phyloP scores from a whole-genome alignment of 2,797 vertebrate genomes.

The Crocidura indochinensis region DNA sequence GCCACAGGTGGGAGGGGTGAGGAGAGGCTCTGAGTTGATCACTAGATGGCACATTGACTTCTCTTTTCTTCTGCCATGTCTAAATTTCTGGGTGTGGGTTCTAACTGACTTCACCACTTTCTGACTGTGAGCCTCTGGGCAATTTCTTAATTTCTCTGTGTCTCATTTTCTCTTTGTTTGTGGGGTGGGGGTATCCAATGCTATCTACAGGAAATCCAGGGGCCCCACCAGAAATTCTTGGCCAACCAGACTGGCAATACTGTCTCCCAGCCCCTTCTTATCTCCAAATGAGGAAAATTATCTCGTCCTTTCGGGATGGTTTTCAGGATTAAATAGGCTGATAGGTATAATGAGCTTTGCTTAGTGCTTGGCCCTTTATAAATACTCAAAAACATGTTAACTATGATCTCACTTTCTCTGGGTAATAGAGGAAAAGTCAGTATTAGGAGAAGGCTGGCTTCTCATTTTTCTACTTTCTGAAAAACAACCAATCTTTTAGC shows the following conservation, averaged over 20 bases:
- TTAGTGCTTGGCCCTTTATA: neutral
- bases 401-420: neutral
- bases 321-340: conserved; percentile 25
- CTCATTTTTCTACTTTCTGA: conserved; percentile 45
- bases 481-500: neutral
- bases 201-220: too few relatives aligned
- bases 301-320: neutral
- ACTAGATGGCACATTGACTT: neutral
- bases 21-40: neutral
- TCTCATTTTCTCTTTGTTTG: neutral
- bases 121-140: conserved; percentile 14
- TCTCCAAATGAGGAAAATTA: neutral
- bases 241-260: too few relatives aligned
- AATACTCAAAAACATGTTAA: conserved; percentile 14
- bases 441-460: neutral
- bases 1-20: too few relatives aligned
- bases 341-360: neutral
- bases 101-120: neutral
- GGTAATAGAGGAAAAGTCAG: neutral
- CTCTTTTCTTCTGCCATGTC: neutral
- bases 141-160: conserved; percentile 3
- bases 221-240: too few relatives aligned
- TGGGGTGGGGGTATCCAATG: too few relatives aligned
- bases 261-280: too few relatives aligned
- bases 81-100: neutral